These are phyloP conservation scores for Halocaridina rubra DNA, from an alignment of 2,888 invertebrate species.

Conservation along the genomic window DNA sequence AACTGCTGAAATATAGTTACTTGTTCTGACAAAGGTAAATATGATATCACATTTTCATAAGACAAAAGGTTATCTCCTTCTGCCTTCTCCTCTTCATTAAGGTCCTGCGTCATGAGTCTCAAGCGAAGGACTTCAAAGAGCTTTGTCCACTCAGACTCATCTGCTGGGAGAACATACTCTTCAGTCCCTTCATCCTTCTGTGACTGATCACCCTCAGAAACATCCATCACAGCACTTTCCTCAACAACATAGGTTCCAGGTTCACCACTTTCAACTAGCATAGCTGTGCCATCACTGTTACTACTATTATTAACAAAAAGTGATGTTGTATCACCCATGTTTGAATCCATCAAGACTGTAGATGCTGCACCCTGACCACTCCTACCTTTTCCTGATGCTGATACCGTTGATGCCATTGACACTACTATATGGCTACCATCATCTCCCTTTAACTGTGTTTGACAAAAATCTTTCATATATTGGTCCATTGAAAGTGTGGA, in stretches of 20 bases:
- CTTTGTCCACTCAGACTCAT: conserved; percentile 62
- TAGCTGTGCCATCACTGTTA: background rate
- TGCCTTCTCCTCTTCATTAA: conserved; percentile 39
- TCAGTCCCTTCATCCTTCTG: conserved; percentile 30
- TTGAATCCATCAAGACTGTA: conserved; percentile 30
- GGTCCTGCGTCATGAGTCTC: conserved; percentile 33
- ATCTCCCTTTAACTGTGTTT: conserved; percentile 40
- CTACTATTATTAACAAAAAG: conserved; percentile 15
- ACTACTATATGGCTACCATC: conserved; percentile 33
- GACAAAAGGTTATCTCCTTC: conserved; percentile 52
- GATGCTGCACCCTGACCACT: background rate
- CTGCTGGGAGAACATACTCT: conserved; percentile 61
- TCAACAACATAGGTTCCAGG: conserved; percentile 46
- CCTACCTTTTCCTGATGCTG: background rate
- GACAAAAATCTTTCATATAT: conserved; percentile 57
- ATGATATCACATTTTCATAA: conserved; percentile 56
- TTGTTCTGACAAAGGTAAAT: conserved; percentile 48
- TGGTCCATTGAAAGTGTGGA: conserved; percentile 33
- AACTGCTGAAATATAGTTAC: conserved; percentile 61
- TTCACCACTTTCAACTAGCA: conserved; percentile 30
- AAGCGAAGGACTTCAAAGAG: conserved; percentile 53
- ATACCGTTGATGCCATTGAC: conserved; percentile 1
- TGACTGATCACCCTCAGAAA: background rate
- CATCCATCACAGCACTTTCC: conserved; percentile 21
- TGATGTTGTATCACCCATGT: background rate